Conservation (phyloP, 2,113 vertebrate species). For the Malurus alboscapulatus region DNA sequence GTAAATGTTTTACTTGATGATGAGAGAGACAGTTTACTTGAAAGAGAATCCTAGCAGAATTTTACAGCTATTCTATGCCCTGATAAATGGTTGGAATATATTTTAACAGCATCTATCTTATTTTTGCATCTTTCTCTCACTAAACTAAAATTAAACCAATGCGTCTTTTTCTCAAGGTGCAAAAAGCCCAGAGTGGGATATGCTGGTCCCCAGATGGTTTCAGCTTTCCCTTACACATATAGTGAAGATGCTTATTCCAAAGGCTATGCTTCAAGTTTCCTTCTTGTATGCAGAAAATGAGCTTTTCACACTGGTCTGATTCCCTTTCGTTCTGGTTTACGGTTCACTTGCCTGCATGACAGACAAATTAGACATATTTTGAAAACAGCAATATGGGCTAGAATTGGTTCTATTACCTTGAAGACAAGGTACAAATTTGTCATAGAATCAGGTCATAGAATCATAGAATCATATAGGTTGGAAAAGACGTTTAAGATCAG, state of each 20-base stretch:
- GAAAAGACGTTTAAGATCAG: neutral
- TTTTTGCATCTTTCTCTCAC: constrained; percentile 18
- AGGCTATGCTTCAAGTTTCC: neutral
- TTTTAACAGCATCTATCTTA: constrained; percentile 36
- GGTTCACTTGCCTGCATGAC: neutral
- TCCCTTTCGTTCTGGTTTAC: neutral
- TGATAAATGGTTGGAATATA: neutral
- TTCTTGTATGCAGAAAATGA: neutral
- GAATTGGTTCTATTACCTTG: neutral
- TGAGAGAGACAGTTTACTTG: constrained; percentile 20
- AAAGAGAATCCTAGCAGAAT: constrained; percentile 33
- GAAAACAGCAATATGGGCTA: neutral
- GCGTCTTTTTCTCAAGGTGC: neutral
- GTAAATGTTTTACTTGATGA: constrained; percentile 46
- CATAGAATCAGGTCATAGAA: neutral
- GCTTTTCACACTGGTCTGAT: neutral
- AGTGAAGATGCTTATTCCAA: neutral
- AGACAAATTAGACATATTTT: neutral
- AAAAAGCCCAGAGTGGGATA: neutral
- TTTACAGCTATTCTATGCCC: neutral
- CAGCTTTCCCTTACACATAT: neutral
- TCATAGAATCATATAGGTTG: neutral
- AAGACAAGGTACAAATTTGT: neutral
- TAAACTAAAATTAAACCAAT: constrained; percentile 38
- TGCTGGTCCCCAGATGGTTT: neutral